These are phyloP conservation scores for Noctua pronuba DNA, from an alignment of 2,888 invertebrate genomes.

Conservation along the genomic window DNA sequence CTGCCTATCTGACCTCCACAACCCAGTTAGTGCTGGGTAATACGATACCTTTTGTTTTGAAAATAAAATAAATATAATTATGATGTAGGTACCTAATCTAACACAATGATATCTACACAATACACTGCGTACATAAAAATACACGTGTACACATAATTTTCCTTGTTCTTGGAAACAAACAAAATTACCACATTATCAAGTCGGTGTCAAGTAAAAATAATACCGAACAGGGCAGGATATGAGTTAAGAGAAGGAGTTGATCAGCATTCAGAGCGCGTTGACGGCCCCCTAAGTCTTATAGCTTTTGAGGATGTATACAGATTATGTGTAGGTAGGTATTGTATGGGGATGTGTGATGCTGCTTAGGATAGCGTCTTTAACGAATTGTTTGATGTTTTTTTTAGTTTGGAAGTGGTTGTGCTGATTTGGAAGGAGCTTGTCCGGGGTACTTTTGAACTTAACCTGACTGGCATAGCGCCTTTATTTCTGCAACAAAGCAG, in stretches of 20 bases:
- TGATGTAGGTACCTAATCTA: background rate
- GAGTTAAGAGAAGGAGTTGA: conserved; percentile 73
- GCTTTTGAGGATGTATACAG: conserved; percentile 41
- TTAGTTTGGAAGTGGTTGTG: background rate
- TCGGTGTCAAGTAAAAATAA: conserved; percentile 70
- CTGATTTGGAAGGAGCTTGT: background rate
- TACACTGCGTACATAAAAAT: background rate
- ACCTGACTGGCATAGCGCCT: background rate
- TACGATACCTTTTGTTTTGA: no score
- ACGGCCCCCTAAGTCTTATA: conserved; percentile 67
- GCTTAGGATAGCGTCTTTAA: conserved; percentile 11
- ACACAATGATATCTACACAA: background rate
- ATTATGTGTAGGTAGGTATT: conserved; percentile 6
- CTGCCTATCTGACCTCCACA: no score
- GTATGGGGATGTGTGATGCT: conserved; percentile 5
- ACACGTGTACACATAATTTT: conserved; percentile 27
- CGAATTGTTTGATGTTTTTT: background rate
- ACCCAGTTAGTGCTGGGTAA: no score
- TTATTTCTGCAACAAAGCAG: background rate
- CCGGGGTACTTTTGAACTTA: background rate
- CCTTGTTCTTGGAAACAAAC: conserved; percentile 42
- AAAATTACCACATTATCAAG: conserved; percentile 64
- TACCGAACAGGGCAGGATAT: conserved; percentile 79
- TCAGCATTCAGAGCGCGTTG: conserved; percentile 78
- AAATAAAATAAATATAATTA: no score